phyloP scores from a whole-genome alignment of 2,797 vertebrate genomes.

The Garrulus glandarius region DNA sequence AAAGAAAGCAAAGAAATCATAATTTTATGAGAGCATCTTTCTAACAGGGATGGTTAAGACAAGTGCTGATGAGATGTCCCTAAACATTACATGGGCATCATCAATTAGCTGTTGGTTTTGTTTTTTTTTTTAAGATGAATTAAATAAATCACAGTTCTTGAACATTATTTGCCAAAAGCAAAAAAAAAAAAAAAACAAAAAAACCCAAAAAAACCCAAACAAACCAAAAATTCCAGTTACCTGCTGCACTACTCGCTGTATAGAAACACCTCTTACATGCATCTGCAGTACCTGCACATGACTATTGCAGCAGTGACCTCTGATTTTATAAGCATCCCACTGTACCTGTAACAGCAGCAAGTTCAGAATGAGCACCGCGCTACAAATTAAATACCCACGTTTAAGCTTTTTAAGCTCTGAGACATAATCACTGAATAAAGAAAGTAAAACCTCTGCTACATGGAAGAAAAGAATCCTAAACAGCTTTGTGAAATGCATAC shows the following conservation, averaged over 20 bases:
- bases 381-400: background rate
- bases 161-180: slow-evolving; percentile 61
- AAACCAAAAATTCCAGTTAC: background rate
- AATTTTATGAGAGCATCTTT: slow-evolving; percentile 64
- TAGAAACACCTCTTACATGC: background rate
- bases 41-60: slow-evolving; percentile 60
- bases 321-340: background rate
- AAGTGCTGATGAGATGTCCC: slow-evolving; percentile 63
- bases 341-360: background rate
- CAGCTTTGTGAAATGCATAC: background rate
- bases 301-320: background rate
- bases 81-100: slow-evolving; percentile 34
- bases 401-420: background rate
- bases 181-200: slow-evolving; percentile 4
- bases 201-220: too few species aligned
- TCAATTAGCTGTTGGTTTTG: slow-evolving; percentile 42
- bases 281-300: background rate
- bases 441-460: background rate
- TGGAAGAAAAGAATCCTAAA: background rate
- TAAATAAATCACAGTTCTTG: slow-evolving; percentile 58
- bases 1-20: slow-evolving; percentile 59
- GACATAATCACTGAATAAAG: background rate
- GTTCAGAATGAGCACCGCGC: background rate
- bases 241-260: background rate
- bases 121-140: background rate